These are phyloP conservation scores for Chymomyza costata DNA, from an alignment of 1,140 invertebrate species.

Conservation along the genomic window DNA sequence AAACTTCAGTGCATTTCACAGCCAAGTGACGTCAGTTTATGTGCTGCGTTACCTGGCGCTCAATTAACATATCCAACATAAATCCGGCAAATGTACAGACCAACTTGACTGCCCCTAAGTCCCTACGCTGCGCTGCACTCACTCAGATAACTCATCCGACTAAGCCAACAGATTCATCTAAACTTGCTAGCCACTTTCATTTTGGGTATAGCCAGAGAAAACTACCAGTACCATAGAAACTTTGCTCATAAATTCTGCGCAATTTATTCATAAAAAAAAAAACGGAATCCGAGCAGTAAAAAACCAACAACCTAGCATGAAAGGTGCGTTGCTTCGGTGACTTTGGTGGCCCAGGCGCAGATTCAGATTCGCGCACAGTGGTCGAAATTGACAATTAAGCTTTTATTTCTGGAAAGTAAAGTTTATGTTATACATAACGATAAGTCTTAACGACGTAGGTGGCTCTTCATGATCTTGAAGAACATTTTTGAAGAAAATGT, in stretches of 20 bases:
- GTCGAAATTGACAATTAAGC: too few relatives aligned
- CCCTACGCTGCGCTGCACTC: constrained; percentile 42
- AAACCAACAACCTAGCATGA: constrained; percentile 12
- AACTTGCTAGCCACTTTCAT: constrained; percentile 69
- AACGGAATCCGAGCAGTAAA: constrained; percentile 1
- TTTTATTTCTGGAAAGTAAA: too few relatives aligned
- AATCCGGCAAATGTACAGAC: constrained; percentile 34
- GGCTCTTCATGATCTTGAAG: too few relatives aligned
- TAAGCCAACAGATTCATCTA: constrained; percentile 72
- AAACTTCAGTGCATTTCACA: too few relatives aligned
- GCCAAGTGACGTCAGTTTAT: too few relatives aligned
- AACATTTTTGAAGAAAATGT: too few relatives aligned
- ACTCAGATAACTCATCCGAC: constrained; percentile 69
- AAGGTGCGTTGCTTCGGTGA: constrained; percentile 53
- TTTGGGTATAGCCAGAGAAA: constrained; percentile 31
- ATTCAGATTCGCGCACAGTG: too few relatives aligned
- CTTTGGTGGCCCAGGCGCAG: too few relatives aligned
- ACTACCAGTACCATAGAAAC: constrained; percentile 34
- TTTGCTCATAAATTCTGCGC: constrained; percentile 70
- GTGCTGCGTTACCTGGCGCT: constrained; percentile 38
- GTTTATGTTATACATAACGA: too few relatives aligned
- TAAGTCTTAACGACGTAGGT: too few relatives aligned
- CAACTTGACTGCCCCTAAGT: constrained; percentile 10
- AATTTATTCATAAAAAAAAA: constrained; percentile 68
- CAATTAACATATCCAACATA: constrained; percentile 68